Evolutionary conservation across 2,797 vertebrate genomes (phyloP).

Genomic region (Typhlichthys subterraneus): DNA sequence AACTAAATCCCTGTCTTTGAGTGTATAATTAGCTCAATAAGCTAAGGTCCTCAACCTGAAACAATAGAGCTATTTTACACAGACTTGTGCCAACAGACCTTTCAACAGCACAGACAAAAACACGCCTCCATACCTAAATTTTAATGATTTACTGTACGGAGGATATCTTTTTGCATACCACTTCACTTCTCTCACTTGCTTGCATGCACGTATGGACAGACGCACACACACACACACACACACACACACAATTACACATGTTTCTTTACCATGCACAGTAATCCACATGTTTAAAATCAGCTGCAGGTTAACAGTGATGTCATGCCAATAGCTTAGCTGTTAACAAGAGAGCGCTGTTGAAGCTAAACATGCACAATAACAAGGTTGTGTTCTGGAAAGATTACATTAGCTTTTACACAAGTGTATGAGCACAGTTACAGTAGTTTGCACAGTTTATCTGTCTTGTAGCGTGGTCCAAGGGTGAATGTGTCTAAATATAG

Average conservation of each 20-base stretch:
- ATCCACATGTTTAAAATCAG: slow-evolving; percentile 54
- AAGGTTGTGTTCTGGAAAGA: slow-evolving; percentile 47
- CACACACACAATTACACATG: slow-evolving; percentile 9
- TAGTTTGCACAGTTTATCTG: slow-evolving; percentile 33
- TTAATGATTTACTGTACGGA: slow-evolving; percentile 46
- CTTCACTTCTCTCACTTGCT: slow-evolving; percentile 25
- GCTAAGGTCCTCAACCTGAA: slow-evolving; percentile 16
- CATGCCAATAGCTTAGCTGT: slow-evolving; percentile 41
- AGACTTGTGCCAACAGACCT: slow-evolving; percentile 54
- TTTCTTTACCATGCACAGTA: slow-evolving; percentile 47
- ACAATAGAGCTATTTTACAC: slow-evolving; percentile 18
- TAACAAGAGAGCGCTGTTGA: slow-evolving; percentile 61
- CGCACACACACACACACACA: not conserved
- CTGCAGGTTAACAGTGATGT: slow-evolving; percentile 67
- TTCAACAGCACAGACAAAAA: slow-evolving; percentile 6
- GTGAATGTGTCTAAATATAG: slow-evolving; percentile 37
- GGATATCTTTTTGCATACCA: slow-evolving; percentile 29
- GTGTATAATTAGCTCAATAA: slow-evolving; percentile 16
- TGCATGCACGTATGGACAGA: not conserved
- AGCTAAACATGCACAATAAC: slow-evolving; percentile 36
- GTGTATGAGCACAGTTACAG: slow-evolving; percentile 40
- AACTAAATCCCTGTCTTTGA: slow-evolving; percentile 6
- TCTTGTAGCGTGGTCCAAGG: slow-evolving; percentile 22
- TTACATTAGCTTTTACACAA: slow-evolving; percentile 39
- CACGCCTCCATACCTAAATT: slow-evolving; percentile 27